Conservation (phyloP, 2,113 vertebrate species). For the Scytalopus superciliaris region DNA sequence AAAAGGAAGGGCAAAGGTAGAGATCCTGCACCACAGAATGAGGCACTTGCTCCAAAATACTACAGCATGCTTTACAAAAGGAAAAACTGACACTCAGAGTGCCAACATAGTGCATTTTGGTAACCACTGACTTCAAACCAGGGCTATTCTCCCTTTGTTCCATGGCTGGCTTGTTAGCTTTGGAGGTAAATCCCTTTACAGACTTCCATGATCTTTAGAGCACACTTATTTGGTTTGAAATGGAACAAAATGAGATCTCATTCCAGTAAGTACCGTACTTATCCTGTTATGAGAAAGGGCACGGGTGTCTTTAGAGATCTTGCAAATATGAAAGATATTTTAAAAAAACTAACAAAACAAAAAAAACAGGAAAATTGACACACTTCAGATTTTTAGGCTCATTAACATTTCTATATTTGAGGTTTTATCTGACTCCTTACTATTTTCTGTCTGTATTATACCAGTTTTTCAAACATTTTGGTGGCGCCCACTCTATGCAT, state of each 20-base stretch:
- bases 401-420: background rate
- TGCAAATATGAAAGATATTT: background rate
- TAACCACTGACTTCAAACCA: background rate
- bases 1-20: background rate
- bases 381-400: background rate
- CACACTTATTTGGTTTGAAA: constrained; percentile 1
- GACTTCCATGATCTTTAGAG: background rate
- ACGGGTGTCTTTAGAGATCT: background rate
- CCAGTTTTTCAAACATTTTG: background rate
- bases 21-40: background rate
- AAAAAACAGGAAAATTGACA: background rate
- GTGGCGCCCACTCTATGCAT: background rate
- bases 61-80: background rate
- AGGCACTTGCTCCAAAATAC: background rate
- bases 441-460: background rate
- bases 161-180: background rate
- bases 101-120: background rate
- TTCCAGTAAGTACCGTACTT: background rate
- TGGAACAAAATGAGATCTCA: background rate
- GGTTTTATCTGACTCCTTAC: background rate
- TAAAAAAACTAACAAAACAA: background rate
- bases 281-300: constrained; percentile 7
- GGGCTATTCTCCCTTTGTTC: background rate
- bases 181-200: constrained; percentile 11
- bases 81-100: background rate